These are phyloP conservation scores for Leptinotarsa juncta DNA, from an alignment of 2,888 invertebrate species.

Conservation along the genomic window DNA sequence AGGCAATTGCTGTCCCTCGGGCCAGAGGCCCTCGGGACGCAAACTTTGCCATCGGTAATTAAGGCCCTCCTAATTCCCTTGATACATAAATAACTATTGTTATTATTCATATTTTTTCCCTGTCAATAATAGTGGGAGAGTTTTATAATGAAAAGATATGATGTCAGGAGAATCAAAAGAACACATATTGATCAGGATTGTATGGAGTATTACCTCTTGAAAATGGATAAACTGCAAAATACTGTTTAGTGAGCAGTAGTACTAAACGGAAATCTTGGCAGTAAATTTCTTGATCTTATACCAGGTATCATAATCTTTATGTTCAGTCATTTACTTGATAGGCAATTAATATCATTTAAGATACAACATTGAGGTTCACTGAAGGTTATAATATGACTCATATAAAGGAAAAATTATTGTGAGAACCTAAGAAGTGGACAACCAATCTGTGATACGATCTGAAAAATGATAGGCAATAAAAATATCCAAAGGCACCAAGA, in stretches of 20 bases:
- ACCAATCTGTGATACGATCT: constrained; percentile 51
- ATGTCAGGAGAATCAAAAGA: too few relatives aligned
- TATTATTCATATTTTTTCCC: too few relatives aligned
- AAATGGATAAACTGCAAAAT: background rate
- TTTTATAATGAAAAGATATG: too few relatives aligned
- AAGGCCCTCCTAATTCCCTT: too few relatives aligned
- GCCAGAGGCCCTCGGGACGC: too few relatives aligned
- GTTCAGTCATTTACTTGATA: constrained; percentile 38
- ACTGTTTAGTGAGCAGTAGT: constrained; percentile 3
- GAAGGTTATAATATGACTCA: constrained; percentile 43
- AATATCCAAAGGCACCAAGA: constrained; percentile 55
- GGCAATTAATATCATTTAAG: constrained; percentile 45
- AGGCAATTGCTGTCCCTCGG: too few relatives aligned
- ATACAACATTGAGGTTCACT: constrained; percentile 36
- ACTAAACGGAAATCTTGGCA: background rate
- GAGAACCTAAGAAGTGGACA: constrained; percentile 49
- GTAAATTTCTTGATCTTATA: constrained; percentile 17
- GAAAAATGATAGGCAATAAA: constrained; percentile 54
- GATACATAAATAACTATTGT: too few relatives aligned
- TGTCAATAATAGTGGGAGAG: too few relatives aligned
- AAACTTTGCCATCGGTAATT: too few relatives aligned
- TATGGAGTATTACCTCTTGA: background rate
- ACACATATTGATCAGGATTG: too few relatives aligned
- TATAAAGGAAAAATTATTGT: constrained; percentile 51
- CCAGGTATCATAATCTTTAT: constrained; percentile 34